These are phyloP conservation scores for Tipula helvola DNA, from an alignment of 2,888 invertebrate genomes.

Conservation along the genomic window DNA sequence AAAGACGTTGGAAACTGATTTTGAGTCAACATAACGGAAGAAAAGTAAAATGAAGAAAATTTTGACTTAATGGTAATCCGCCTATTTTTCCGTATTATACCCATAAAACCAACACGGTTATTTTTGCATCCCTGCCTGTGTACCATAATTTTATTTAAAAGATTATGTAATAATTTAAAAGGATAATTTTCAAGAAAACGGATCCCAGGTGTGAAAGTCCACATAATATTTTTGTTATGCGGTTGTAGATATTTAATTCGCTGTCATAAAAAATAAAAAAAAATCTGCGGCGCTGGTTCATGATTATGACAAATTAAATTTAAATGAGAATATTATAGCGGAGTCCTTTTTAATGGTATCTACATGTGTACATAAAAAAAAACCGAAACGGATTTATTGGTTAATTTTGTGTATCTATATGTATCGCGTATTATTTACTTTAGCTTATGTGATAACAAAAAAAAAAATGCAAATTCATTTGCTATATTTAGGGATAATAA, in stretches of 20 bases:
- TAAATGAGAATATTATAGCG: background rate
- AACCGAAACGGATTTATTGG: background rate
- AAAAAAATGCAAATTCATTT: background rate
- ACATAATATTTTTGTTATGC: background rate
- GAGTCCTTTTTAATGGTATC: background rate
- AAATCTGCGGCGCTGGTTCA: background rate
- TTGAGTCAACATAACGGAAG: background rate
- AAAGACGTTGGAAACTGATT: background rate
- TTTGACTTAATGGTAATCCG: background rate
- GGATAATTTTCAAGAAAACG: background rate
- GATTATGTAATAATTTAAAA: slow-evolving; percentile 4
- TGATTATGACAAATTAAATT: background rate
- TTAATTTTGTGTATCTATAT: background rate
- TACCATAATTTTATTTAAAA: background rate
- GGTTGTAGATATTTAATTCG: background rate
- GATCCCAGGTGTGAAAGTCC: background rate
- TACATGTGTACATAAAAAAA: background rate
- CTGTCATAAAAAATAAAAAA: background rate
- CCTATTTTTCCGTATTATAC: background rate
- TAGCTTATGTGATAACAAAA: background rate
- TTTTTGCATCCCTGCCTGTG: background rate
- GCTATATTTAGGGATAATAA: background rate
- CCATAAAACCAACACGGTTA: background rate
- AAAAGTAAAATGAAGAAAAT: background rate
- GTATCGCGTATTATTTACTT: background rate